Percentiles rank a stretch among this genome's conserved stretches.
Conservation (phyloP, 2,113 vertebrate species). For the Prolemur simus region DNA sequence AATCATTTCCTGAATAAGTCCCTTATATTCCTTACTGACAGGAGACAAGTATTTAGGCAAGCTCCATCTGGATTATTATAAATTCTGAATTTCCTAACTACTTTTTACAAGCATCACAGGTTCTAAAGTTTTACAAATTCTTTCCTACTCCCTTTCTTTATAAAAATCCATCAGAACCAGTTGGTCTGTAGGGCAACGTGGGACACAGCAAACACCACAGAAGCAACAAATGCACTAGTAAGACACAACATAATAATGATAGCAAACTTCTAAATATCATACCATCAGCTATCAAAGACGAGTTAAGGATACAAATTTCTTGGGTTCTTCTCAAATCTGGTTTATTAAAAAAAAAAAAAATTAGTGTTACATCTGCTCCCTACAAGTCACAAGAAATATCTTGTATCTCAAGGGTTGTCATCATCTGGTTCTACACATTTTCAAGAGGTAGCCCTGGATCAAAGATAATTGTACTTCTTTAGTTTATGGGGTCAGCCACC, state of each 20-base stretch:
- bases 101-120: slow-evolving; percentile 22
- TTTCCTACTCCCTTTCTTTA: background rate
- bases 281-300: background rate
- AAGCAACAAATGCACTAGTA: background rate
- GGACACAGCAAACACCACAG: background rate
- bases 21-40: background rate
- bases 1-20: background rate
- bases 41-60: background rate
- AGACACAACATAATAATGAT: background rate
- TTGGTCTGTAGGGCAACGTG: background rate
- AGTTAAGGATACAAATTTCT: background rate
- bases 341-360: background rate
- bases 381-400: background rate
- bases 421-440: background rate
- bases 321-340: background rate
- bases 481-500: background rate
- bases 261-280: background rate
- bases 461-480: background rate
- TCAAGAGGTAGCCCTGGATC: background rate
- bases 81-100: slow-evolving; percentile 21
- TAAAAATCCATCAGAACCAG: background rate
- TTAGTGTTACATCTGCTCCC: background rate
- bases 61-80: background rate
- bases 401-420: background rate
- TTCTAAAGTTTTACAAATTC: background rate